phyloP scores from a whole-genome alignment of 2,888 invertebrate genomes.

The Pantelozetes paolii region DNA sequence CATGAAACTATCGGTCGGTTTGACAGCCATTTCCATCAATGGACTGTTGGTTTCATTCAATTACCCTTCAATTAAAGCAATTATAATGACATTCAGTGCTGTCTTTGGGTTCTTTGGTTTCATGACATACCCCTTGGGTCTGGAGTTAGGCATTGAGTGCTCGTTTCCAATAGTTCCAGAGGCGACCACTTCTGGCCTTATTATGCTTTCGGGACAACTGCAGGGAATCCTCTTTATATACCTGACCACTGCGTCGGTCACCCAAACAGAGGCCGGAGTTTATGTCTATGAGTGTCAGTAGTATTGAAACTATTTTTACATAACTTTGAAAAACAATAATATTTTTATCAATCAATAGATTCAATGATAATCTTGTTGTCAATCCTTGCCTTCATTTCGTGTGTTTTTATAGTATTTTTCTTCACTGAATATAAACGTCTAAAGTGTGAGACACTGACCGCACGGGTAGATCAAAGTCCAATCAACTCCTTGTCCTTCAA shows the following conservation, averaged over 20 bases:
- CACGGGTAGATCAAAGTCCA: not conserved
- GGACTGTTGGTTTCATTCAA: not conserved
- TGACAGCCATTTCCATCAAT: conserved; percentile 3
- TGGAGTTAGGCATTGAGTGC: conserved; percentile 36
- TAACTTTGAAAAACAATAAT: not conserved
- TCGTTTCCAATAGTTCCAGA: conserved; percentile 26
- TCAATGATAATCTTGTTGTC: not conserved
- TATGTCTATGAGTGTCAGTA: conserved; percentile 7
- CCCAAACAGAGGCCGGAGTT: not conserved
- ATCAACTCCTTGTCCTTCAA: conserved; percentile 17
- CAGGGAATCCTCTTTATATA: conserved; percentile 6
- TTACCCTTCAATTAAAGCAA: not conserved
- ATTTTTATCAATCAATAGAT: not conserved
- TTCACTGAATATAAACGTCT: conserved; percentile 17
- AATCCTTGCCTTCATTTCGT: conserved; percentile 17
- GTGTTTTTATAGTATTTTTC: conserved; percentile 4
- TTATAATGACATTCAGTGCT: not conserved
- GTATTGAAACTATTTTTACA: not conserved
- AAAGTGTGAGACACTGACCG: not conserved
- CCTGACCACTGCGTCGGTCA: not conserved
- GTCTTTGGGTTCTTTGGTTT: conserved; percentile 32
- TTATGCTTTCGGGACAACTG: conserved; percentile 35
- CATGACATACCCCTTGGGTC: conserved; percentile 33
- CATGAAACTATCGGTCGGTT: conserved; percentile 31
- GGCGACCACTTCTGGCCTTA: conserved; percentile 30